Percentiles rank a stretch among this genome's conserved stretches.
These are phyloP conservation scores for Cephus rjabovi DNA, from an alignment of 2,888 invertebrate species.

Conservation along the genomic window DNA sequence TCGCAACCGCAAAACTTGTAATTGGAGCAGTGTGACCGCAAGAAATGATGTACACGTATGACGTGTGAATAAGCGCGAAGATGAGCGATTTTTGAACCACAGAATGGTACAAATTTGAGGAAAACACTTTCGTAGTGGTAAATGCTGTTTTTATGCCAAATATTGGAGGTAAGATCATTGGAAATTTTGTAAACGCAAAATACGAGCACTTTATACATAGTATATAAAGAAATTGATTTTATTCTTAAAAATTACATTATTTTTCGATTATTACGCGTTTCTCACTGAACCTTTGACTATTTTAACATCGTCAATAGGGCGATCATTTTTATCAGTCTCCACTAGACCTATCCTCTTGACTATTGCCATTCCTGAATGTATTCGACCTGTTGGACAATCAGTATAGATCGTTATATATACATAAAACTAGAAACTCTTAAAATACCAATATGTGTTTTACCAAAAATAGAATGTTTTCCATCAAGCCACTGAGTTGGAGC, in stretches of 20 bases:
- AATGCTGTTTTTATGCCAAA: too few relatives aligned
- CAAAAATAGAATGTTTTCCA: constrained; percentile 97
- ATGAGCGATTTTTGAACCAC: too few relatives aligned
- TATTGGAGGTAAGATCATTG: too few relatives aligned
- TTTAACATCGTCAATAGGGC: constrained; percentile 89
- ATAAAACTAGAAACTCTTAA: not conserved
- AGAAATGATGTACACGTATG: too few relatives aligned
- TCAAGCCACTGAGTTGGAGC: constrained; percentile 98
- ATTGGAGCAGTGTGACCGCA: not conserved
- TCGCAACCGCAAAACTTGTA: not conserved
- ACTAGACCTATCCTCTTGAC: constrained; percentile 93
- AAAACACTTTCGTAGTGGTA: too few relatives aligned
- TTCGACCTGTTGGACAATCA: constrained; percentile 69
- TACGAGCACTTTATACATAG: not conserved
- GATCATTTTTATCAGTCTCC: constrained; percentile 93
- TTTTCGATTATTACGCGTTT: constrained; percentile 53
- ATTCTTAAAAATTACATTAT: not conserved
- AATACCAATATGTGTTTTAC: constrained; percentile 54
- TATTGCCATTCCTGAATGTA: constrained; percentile 89
- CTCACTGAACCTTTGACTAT: constrained; percentile 74
- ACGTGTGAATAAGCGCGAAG: too few relatives aligned
- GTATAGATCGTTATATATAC: not conserved
- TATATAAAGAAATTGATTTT: not conserved
- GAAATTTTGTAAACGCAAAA: not conserved
- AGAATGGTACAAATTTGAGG: too few relatives aligned